Evolutionary conservation across 2,797 vertebrate genomes (phyloP).

Genomic region (Mormyrus hasselquistii): DNA sequence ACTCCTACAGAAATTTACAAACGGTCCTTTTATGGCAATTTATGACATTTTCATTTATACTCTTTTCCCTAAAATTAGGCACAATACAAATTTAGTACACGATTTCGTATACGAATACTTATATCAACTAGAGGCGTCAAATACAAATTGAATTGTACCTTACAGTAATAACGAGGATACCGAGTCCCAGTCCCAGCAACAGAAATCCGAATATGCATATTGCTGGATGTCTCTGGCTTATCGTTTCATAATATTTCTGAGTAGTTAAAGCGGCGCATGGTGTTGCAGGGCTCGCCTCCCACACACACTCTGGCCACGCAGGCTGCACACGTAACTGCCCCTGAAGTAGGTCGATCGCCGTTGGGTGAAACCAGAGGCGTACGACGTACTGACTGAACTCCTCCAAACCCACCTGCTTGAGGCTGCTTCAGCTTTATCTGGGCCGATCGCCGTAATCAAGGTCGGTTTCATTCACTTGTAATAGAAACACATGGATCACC

Average conservation of each 20-base stretch:
- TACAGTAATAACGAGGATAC: not conserved
- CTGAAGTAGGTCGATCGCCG: not conserved
- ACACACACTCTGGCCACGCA: not conserved
- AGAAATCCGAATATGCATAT: not conserved
- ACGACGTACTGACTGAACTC: not conserved
- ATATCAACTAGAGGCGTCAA: not conserved
- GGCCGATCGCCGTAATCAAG: not conserved
- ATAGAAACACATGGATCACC: not conserved
- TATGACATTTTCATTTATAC: not conserved
- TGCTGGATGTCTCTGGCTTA: not conserved
- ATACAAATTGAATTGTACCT: not conserved
- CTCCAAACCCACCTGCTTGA: not conserved
- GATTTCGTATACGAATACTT: not conserved
- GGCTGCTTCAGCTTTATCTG: not conserved
- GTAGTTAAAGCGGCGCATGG: not conserved
- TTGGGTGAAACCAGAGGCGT: not conserved
- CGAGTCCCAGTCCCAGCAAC: not conserved
- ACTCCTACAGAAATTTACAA: not conserved
- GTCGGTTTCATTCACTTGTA: not conserved
- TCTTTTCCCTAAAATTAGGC: not conserved
- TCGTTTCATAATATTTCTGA: not conserved
- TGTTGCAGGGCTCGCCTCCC: not conserved
- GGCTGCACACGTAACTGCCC: not conserved
- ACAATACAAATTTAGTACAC: not conserved
- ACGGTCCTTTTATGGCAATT: not conserved